phyloP scores from a whole-genome alignment of 2,888 invertebrate species.

The Erpobdella octoculata region DNA sequence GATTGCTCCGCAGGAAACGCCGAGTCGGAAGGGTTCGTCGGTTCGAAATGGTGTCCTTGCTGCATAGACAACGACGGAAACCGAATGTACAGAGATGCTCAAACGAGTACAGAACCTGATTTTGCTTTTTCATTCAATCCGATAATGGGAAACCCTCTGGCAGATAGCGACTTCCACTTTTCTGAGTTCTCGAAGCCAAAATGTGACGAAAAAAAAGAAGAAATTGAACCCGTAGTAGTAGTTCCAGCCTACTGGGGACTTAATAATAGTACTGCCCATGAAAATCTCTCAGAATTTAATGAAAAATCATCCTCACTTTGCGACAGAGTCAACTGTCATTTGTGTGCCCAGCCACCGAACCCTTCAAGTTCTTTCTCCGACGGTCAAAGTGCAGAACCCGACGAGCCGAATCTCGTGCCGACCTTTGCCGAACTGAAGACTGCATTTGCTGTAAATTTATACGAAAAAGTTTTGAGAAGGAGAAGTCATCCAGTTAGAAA shows the following conservation, averaged over 20 bases:
- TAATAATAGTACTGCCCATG: no score
- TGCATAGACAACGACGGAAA: slow-evolving; percentile 2
- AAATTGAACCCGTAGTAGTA: background rate
- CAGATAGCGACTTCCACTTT: background rate
- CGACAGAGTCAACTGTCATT: background rate
- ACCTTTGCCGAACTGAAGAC: slow-evolving; percentile 6
- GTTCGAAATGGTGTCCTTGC: background rate
- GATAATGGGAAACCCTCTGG: background rate
- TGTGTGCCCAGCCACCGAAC: background rate
- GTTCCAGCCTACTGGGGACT: no score
- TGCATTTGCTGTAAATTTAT: background rate
- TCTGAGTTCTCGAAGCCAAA: background rate
- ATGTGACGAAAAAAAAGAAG: background rate
- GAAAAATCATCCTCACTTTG: background rate
- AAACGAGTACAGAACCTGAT: slow-evolving; percentile 18
- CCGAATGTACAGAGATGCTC: slow-evolving; percentile 6
- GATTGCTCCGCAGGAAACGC: background rate
- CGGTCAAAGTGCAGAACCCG: no score
- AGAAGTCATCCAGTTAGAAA: background rate
- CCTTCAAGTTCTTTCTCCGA: no score
- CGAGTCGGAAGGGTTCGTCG: slow-evolving; percentile 25
- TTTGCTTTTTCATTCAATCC: slow-evolving; percentile 8
- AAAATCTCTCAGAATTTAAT: no score
- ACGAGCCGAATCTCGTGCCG: background rate
- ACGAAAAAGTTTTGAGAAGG: background rate